phyloP scores from a whole-genome alignment of 2,888 invertebrate genomes.

The Standfussiana lucernea region DNA sequence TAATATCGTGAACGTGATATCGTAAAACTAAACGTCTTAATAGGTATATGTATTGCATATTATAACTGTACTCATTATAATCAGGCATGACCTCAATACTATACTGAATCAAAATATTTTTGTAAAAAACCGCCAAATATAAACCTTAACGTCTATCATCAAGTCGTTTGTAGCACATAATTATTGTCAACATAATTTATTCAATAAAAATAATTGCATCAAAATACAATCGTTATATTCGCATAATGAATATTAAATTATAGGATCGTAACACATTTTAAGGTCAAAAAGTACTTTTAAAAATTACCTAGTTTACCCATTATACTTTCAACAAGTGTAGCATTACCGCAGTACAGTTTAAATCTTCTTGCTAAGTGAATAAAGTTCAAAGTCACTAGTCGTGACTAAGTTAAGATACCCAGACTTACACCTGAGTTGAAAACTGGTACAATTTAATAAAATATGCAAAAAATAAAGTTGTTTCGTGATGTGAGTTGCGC shows the following conservation, averaged over 20 bases:
- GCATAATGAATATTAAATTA: constrained; percentile 57
- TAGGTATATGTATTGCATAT: background rate
- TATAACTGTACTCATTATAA: background rate
- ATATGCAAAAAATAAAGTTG: constrained; percentile 53
- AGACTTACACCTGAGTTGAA: constrained; percentile 57
- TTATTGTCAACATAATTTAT: constrained; percentile 24
- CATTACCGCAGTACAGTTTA: constrained; percentile 18
- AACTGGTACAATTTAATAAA: constrained; percentile 67
- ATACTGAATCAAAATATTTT: background rate
- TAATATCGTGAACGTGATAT: background rate
- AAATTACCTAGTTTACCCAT: constrained; percentile 48
- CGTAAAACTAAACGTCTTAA: background rate
- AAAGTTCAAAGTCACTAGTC: constrained; percentile 49
- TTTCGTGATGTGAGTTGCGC: constrained; percentile 17
- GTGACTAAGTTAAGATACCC: constrained; percentile 30
- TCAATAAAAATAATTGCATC: constrained; percentile 51
- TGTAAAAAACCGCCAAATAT: background rate
- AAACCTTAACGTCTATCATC: background rate
- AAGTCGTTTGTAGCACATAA: constrained; percentile 19
- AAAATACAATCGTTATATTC: constrained; percentile 32
- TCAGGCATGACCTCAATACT: background rate
- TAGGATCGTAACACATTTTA: constrained; percentile 36
- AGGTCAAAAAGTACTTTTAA: constrained; percentile 55
- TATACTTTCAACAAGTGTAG: constrained; percentile 50
- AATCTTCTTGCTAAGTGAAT: constrained; percentile 23